These are phyloP conservation scores for Calyptomena viridis DNA, from an alignment of 2,113 vertebrate genomes.

Conservation along the genomic window DNA sequence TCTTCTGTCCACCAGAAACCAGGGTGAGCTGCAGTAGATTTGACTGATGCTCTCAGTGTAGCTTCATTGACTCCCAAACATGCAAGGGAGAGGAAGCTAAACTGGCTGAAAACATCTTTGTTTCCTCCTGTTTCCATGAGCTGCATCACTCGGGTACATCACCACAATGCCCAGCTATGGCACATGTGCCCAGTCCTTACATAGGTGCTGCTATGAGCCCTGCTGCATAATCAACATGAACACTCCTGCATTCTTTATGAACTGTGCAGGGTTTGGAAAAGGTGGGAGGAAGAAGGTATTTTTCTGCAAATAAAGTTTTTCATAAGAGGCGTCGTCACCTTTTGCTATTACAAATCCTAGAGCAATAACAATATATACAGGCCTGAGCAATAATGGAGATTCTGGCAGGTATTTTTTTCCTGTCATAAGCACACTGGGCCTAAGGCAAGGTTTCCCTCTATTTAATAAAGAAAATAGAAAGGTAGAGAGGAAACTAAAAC, in stretches of 20 bases:
- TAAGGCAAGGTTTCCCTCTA: conserved; percentile 31
- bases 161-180: neutral
- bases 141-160: neutral
- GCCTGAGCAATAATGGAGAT: conserved; percentile 10
- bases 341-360: conserved; percentile 8
- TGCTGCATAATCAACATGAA: neutral
- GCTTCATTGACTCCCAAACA: neutral
- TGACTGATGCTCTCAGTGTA: neutral
- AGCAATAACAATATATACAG: conserved; percentile 16
- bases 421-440: conserved; percentile 7
- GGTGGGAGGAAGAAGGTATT: neutral
- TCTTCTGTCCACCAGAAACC: neutral
- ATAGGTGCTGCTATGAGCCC: accelerated
- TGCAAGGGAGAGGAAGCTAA: neutral
- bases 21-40: neutral
- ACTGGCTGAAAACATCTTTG: neutral
- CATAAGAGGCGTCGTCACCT: neutral
- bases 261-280: neutral
- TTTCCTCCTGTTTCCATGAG: neutral
- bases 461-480: conserved; percentile 58
- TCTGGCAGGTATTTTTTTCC: conserved; percentile 10
- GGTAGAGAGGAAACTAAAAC: conserved; percentile 25
- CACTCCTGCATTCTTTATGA: neutral
- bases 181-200: neutral
- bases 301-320: neutral